These are phyloP conservation scores for Parauchenoglanis punctatus DNA, from an alignment of 2,797 vertebrate species.

Conservation along the genomic window DNA sequence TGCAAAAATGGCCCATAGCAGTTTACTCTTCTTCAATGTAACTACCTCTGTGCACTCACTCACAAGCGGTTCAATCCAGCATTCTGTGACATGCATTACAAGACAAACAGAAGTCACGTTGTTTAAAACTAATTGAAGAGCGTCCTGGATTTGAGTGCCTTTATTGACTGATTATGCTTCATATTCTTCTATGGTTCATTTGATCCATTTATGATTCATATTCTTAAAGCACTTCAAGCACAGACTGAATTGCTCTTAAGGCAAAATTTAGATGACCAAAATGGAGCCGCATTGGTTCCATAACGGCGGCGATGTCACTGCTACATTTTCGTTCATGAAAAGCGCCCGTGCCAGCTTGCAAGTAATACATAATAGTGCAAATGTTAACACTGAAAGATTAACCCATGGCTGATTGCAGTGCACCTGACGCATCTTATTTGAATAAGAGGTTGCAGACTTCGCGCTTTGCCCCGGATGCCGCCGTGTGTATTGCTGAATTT, in stretches of 20 bases:
- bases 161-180: neutral
- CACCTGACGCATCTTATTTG: slow-evolving; percentile 66
- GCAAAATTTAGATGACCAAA: neutral
- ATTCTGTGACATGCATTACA: neutral
- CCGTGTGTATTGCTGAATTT: slow-evolving; percentile 76
- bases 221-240: neutral
- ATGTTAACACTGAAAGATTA: slow-evolving; percentile 46
- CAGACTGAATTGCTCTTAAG: neutral
- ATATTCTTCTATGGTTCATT: neutral
- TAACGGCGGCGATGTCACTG: neutral
- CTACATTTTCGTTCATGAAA: slow-evolving; percentile 29
- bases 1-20: neutral
- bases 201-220: neutral
- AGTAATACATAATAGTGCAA: slow-evolving; percentile 21
- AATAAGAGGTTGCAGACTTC: slow-evolving; percentile 64
- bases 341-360: neutral
- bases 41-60: neutral
- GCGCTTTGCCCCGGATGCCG: slow-evolving; percentile 65
- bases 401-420: slow-evolving; percentile 34
- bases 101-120: neutral
- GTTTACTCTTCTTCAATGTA: neutral
- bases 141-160: neutral
- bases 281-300: neutral
- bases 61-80: neutral
- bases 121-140: neutral